Evolutionary conservation across 92 coral and sea anemone genomes (phyloP), one percentile per base, ranked within the genome.

Genomic region (Siderastrea radians): DNA sequence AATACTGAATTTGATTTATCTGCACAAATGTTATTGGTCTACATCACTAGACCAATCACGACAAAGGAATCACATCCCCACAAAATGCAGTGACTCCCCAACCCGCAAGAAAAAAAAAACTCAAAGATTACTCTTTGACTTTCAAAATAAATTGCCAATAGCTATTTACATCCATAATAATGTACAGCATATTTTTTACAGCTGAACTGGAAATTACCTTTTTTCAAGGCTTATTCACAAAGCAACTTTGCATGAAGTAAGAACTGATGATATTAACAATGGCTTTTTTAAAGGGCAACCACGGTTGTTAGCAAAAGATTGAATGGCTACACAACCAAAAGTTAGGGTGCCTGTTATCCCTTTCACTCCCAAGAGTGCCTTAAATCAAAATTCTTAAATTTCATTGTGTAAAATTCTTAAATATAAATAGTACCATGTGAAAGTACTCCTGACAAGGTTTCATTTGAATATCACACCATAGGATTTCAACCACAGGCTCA

Each of bases 131-230:
- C 1, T 69, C 53, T 82, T 55, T 14, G 38, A 47, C 43, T 70
- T 46, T 46, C 53, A 70, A 57, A 82, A 69, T 17, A 54, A 69
- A 57, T 55, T 46, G 47, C 86, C 3, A 15, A 46, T 12, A 82
- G 53, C 54, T 82, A 82, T 82, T 71, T 82, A 82, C 86, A 80
- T 10, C 49, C 1, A 57, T 58, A 71, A 82, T 58, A 49, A 46
- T 81, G 12, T 54, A 81, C 76, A 66, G 38, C 67, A 81, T 0
- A 19, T 47, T 66, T 82, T 55, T 70, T 57, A 38, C 43, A 66
- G 64, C 17, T 48, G 14, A n/a, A 12, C 62, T 48, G 49, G 74
- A 50, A 78, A n/a, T 7, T 47, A 17, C 5, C 4, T 10, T 19
- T 63, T 49, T 6, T 52, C 47, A 17, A 16, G 15, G 68, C 38